Evolutionary conservation across 2,113 vertebrate species (phyloP).

Genomic region (Cebus imitator): DNA sequence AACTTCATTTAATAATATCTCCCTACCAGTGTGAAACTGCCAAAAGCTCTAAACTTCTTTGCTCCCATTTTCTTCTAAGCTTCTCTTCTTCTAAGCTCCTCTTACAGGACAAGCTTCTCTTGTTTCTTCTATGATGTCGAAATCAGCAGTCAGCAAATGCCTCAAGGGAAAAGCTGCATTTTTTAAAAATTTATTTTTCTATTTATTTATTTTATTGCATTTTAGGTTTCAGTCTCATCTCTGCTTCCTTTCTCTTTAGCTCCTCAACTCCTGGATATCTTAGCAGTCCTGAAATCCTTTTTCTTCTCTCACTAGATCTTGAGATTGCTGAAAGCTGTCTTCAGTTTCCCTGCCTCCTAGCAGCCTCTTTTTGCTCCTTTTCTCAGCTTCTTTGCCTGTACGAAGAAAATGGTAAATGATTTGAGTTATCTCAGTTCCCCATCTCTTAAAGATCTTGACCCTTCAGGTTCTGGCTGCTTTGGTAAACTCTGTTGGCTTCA

Average conservation of each 20-base stretch:
- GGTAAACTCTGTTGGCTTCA: background rate
- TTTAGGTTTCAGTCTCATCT: too few species aligned
- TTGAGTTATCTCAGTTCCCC: background rate
- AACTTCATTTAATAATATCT: background rate
- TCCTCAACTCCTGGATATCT: background rate
- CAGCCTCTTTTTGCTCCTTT: background rate
- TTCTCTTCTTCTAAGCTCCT: background rate
- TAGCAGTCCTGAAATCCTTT: background rate
- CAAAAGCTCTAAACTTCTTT: background rate
- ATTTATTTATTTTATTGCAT: too few species aligned
- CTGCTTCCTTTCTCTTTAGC: background rate
- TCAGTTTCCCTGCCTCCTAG: background rate
- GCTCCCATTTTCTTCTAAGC: background rate
- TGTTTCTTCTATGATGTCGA: background rate
- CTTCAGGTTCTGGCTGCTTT: background rate
- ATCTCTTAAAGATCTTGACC: background rate
- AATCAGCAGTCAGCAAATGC: background rate
- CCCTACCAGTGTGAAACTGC: background rate
- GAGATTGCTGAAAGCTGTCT: background rate
- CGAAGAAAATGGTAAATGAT: background rate
- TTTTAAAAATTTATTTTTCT: too few species aligned
- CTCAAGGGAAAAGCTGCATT: background rate
- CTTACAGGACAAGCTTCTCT: background rate
- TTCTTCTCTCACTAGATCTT: background rate
- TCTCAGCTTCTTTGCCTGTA: background rate